Base-by-base conservation (phyloP, 1,140 invertebrate genomes). In the Steinernema feltiae region DNA sequence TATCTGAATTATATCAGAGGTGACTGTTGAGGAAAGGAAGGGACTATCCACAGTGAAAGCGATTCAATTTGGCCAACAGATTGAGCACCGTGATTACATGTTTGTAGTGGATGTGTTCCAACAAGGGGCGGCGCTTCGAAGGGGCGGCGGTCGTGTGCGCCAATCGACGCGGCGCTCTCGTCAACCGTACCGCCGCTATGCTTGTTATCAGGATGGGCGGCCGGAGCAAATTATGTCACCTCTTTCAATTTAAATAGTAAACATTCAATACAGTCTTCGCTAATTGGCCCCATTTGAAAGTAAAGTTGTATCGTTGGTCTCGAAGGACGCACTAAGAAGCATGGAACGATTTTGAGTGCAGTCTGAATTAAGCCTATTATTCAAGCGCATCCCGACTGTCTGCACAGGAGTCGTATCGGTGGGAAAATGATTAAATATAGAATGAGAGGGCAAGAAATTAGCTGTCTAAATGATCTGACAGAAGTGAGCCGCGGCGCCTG, bases 41-140 rank as follows among this genome's bases (percentile, higher is more conserved):
- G 3, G 53, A 7, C 15, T 3, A 3, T 15, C 53, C 7, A 63
- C 53, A 63, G 24, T 7, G 53, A 27, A 63, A 63, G 53, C 15
- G 53, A 63, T 7, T 63, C 53, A 27, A 63, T 63, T 63, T 63
- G 53, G 53, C 24, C 53, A 63, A 63, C 53, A 63, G 53, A 63
- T 63, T 17, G 53, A 63, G 53, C 15, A 63, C 53, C 7, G 53
- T 63, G 53, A 63, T 63, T 63, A 63, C 15, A 63, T 63, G 53
- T 63, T 63, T 63, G 53, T 63, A 63, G 53, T 63, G 53, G 24
- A 63, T 63, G 53, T 63, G 53, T 63, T 63, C 53, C 53, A 63
- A 63, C 53, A 63, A n/a, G 53, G 53, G 53, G 53, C 53, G 53
- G 53, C 53, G 53, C 24, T 63, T 63, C 15, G 53, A 21, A 63